Conservation (phyloP, 2,113 vertebrate genomes). For the Acanthisitta chloris region DNA sequence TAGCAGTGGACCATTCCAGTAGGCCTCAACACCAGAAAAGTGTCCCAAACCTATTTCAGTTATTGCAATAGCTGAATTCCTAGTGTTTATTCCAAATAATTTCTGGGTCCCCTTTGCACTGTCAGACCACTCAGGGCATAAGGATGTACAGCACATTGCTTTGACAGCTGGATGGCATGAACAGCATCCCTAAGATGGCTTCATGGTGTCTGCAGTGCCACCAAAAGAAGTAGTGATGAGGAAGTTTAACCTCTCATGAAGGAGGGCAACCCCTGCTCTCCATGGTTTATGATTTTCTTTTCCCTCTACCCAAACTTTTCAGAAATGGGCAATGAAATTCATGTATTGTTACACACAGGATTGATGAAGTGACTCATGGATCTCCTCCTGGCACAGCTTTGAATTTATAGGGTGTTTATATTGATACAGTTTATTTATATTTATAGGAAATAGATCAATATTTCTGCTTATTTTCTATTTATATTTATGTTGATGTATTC, state of each 20-base stretch:
- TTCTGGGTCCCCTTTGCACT: neutral
- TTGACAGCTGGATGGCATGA: neutral
- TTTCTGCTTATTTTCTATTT: neutral
- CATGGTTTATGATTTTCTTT: neutral
- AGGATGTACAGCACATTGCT: neutral
- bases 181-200: neutral
- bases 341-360: neutral
- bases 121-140: neutral
- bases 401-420: neutral
- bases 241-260: neutral
- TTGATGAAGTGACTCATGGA: neutral
- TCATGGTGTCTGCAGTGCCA: neutral
- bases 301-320: neutral
- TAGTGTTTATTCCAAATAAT: neutral
- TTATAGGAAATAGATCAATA: neutral
- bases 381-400: neutral
- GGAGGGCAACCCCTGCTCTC: neutral
- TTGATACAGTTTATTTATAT: neutral
- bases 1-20: neutral
- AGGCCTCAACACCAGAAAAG: neutral
- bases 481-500: too few species aligned
- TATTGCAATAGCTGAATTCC: neutral
- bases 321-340: neutral
- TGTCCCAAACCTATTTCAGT: neutral
- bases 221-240: neutral